Evolutionary conservation across 64 coral and sea anemone genomes (phyloP), one percentile per base, ranked within the genome.

Genomic region (Stichodactyla mertensii): DNA sequence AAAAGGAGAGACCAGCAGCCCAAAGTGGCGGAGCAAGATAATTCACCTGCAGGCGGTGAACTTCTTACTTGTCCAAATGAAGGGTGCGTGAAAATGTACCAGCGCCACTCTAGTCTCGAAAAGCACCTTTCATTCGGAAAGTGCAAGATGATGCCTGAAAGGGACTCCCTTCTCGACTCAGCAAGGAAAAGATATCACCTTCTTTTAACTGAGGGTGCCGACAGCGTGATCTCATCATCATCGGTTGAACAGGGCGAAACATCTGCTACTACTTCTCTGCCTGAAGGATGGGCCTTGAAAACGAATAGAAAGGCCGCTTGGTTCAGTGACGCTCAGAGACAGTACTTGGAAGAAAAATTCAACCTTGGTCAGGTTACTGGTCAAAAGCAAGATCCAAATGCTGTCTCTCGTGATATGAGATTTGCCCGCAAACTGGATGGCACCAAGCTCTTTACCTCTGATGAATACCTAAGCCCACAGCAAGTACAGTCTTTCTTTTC

Each of bases 261-360:
- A n/a, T 66, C 62, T 66, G 62, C 19, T 6, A 66, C 62, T 4
- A 12, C 62, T 19, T 11, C 62, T 66, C 11, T 66, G 7, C 62
- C 62, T 66, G 87, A 86, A 66, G 91, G 87, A 18, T 89, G 87
- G 87, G 91, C 83, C 10, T 79, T 92, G 54, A 83, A 62, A 78
- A 28, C 55, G 24, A 13, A 66, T 45, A 86, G 45, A 60, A 85
- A 86, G 54, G 78, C 55, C 78, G 55, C 54, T 52, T 64, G 93
- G 27, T 95, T 95, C 88, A 89, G 61, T 84, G 79, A 86, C 59
- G 80, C 84, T 22, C 87, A 89, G 57, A 92, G 69, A 55, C 45
- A 54, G 4, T 92, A 95, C 82, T 83, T 92, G 36, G 79, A 89
- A 62, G 67, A 95, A 78, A 92, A 92, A 83, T 95, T 95, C 84